These are phyloP conservation scores for Nematopogon swammerdamellus DNA, from an alignment of 2,888 invertebrate genomes.

Conservation along the genomic window DNA sequence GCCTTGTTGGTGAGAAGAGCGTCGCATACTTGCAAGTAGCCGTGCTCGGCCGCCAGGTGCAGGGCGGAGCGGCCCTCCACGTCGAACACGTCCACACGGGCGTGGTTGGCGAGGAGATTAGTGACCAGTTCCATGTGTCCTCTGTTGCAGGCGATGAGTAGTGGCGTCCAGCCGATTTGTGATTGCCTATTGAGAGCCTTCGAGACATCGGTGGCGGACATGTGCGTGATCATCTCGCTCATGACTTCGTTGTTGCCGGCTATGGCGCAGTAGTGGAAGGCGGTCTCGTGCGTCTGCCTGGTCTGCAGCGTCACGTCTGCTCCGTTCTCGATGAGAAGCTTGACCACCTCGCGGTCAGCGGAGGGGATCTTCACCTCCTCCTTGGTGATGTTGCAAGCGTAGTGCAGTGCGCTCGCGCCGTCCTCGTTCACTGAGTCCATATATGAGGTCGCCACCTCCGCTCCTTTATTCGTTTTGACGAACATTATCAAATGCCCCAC, in stretches of 20 bases:
- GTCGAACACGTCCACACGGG: constrained; percentile 98
- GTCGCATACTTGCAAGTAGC: constrained; percentile 87
- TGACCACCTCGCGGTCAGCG: constrained; percentile 83
- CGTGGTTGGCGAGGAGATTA: constrained; percentile 88
- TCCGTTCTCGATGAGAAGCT: constrained; percentile 84
- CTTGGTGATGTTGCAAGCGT: constrained; percentile 86
- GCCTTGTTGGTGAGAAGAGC: constrained; percentile 92
- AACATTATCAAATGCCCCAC: constrained; percentile 83
- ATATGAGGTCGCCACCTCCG: constrained; percentile 76
- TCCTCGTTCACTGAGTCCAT: constrained; percentile 84
- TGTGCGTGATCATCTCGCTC: constrained; percentile 88
- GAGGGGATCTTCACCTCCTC: constrained; percentile 71
- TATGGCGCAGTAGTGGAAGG: constrained; percentile 92
- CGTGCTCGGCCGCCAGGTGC: constrained; percentile 92
- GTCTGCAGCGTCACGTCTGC: constrained; percentile 87
- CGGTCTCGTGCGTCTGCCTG: constrained; percentile 85
- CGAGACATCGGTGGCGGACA: constrained; percentile 87
- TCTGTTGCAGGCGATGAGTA: constrained; percentile 92
- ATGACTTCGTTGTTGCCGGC: constrained; percentile 96
- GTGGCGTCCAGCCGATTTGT: constrained; percentile 94
- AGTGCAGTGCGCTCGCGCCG: constrained; percentile 93
- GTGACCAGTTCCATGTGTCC: constrained; percentile 94
- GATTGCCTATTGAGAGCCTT: constrained; percentile 93
- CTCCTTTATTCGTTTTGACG: constrained; percentile 71
- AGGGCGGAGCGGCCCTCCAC: constrained; percentile 92